Conservation (phyloP, 2,888 invertebrate genomes). For the Labia minor region DNA sequence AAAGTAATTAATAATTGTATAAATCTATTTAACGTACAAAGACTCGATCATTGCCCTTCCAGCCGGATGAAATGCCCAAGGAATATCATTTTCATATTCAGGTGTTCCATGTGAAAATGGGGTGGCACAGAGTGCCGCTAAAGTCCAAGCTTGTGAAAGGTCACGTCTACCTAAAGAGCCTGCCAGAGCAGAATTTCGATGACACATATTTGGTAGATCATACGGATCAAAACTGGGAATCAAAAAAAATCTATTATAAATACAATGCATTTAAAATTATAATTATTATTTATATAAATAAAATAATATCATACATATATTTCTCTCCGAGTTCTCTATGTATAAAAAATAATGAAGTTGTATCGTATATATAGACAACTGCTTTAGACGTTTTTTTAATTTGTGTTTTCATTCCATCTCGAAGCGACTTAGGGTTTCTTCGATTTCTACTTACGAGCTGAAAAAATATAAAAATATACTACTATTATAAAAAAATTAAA, state of each 20-base stretch:
- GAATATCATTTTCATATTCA: constrained; percentile 54
- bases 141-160: constrained; percentile 76
- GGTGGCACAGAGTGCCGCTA: constrained; percentile 57
- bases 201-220: constrained; percentile 56
- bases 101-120: constrained; percentile 30
- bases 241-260: constrained; percentile 34
- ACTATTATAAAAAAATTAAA: background rate
- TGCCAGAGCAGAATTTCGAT: constrained; percentile 67
- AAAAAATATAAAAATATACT: background rate
- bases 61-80: constrained; percentile 76
- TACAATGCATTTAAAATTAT: background rate
- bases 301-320: constrained; percentile 47
- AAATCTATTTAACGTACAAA: constrained; percentile 66
- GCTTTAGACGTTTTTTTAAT: constrained; percentile 42
- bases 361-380: constrained; percentile 62
- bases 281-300: background rate
- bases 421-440: constrained; percentile 30
- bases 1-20: too few species aligned
- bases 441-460: constrained; percentile 9
- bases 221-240: constrained; percentile 36
- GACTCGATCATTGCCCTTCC: constrained; percentile 75
- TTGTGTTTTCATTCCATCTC: constrained; percentile 40
- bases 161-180: constrained; percentile 63
- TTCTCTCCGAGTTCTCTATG: constrained; percentile 70
- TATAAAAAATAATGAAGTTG: constrained; percentile 63